Conservation (phyloP, 2,888 invertebrate species). For the Epicampocera succincta region DNA sequence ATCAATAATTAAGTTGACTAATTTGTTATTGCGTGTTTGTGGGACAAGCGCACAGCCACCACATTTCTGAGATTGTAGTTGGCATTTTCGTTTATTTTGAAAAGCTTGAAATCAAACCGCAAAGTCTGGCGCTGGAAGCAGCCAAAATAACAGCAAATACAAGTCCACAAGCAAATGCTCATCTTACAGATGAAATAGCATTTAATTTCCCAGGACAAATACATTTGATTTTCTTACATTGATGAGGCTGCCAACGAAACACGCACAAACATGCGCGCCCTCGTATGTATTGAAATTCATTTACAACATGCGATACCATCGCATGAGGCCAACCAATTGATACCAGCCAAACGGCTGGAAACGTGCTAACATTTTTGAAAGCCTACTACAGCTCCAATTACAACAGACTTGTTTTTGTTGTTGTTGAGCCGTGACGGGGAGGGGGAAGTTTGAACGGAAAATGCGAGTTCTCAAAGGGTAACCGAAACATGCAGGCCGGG, state of each 20-base stretch:
- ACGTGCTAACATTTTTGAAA: conserved; percentile 63
- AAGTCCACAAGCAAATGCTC: conserved; percentile 12
- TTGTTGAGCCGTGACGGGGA: not conserved
- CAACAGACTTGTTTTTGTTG: conserved; percentile 7
- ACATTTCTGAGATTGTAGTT: too few species aligned
- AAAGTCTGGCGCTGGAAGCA: not conserved
- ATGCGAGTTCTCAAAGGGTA: conserved; percentile 31
- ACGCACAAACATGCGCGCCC: too few species aligned
- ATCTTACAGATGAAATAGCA: conserved; percentile 60
- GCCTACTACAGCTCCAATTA: conserved; percentile 51
- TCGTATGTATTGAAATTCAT: not conserved
- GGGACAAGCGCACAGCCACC: too few species aligned
- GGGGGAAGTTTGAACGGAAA: not conserved
- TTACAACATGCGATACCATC: conserved; percentile 28
- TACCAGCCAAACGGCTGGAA: conserved; percentile 24
- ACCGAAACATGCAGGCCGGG: conserved; percentile 51
- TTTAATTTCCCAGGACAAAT: conserved; percentile 61
- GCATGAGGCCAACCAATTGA: not conserved
- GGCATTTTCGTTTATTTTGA: too few species aligned
- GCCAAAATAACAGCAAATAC: not conserved
- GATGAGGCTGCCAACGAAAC: not conserved
- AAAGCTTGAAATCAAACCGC: not conserved
- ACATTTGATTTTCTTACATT: conserved; percentile 50
- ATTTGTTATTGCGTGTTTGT: too few species aligned
- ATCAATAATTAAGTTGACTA: too few species aligned